Evolutionary conservation across 2,113 vertebrate genomes (phyloP).

Genomic region (Phrynocephalus versicolor): DNA sequence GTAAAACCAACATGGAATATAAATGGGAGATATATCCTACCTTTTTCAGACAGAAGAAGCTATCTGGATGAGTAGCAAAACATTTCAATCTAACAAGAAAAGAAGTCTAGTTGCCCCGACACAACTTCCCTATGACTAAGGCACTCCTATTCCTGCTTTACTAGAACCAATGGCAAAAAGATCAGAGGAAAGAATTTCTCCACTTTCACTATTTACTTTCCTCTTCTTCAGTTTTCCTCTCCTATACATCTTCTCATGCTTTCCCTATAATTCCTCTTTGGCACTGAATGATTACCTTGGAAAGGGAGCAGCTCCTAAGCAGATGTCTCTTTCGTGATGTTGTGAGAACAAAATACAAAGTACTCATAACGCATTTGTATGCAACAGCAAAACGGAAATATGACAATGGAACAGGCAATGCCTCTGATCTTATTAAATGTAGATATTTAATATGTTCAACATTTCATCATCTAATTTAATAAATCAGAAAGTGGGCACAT

Average conservation of each 20-base stretch:
- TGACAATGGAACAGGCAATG: background rate
- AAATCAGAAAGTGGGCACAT: slow-evolving; percentile 26
- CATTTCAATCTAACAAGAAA: too few species aligned
- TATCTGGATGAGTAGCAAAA: too few species aligned
- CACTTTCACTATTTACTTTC: background rate
- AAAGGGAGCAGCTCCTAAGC: background rate
- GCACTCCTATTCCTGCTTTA: background rate
- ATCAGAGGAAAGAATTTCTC: background rate
- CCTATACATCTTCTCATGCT: background rate
- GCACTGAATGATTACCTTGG: background rate
- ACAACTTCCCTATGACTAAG: background rate
- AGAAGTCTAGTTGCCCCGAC: too few species aligned
- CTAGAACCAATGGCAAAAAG: background rate
- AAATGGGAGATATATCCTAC: too few species aligned
- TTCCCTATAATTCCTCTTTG: background rate
- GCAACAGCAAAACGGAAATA: slow-evolving; percentile 17
- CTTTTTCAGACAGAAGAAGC: too few species aligned
- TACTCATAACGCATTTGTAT: background rate
- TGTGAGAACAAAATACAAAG: background rate
- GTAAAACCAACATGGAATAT: too few species aligned
- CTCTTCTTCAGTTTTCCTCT: background rate
- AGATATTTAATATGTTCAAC: background rate
- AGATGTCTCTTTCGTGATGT: background rate
- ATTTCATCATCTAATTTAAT: slow-evolving; percentile 44
- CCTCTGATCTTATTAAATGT: background rate